Conservation (phyloP, 2,888 invertebrate genomes). For the Prenolepis imparis region DNA sequence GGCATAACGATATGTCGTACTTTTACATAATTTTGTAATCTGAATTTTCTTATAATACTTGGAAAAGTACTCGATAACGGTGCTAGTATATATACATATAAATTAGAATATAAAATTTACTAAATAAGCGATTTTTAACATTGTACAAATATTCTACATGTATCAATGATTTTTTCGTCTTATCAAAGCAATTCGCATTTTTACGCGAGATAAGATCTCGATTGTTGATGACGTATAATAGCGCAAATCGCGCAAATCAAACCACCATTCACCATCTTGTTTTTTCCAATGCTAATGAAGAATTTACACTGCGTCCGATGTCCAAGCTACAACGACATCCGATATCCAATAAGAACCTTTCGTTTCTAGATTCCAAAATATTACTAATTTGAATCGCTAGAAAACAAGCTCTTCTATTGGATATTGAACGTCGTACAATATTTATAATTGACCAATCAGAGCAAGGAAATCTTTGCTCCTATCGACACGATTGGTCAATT, state of each 20-base stretch:
- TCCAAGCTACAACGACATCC: too few relatives aligned
- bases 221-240: constrained; percentile 67
- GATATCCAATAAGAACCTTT: too few relatives aligned
- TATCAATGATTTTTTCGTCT: constrained; percentile 29
- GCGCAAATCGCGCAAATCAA: constrained; percentile 26
- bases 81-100: constrained; percentile 17
- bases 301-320: too few relatives aligned
- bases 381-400: too few relatives aligned
- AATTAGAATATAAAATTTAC: constrained; percentile 63
- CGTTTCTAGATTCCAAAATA: too few relatives aligned
- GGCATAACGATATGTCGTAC: neutral
- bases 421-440: too few relatives aligned
- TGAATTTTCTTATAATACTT: neutral
- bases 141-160: constrained; percentile 1
- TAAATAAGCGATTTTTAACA: neutral
- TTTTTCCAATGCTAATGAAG: constrained; percentile 33
- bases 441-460: neutral
- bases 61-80: neutral
- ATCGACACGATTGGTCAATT: too few relatives aligned
- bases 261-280: constrained; percentile 68
- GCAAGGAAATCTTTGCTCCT: too few relatives aligned
- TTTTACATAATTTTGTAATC: neutral
- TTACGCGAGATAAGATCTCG: constrained; percentile 57
- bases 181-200: constrained; percentile 54
- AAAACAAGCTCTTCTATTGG: too few relatives aligned